A percentile compares a stretch with the other conserved stretches of the same genome.
Conservation (phyloP, 2,113 vertebrate genomes). For the Seriola dumerili region DNA sequence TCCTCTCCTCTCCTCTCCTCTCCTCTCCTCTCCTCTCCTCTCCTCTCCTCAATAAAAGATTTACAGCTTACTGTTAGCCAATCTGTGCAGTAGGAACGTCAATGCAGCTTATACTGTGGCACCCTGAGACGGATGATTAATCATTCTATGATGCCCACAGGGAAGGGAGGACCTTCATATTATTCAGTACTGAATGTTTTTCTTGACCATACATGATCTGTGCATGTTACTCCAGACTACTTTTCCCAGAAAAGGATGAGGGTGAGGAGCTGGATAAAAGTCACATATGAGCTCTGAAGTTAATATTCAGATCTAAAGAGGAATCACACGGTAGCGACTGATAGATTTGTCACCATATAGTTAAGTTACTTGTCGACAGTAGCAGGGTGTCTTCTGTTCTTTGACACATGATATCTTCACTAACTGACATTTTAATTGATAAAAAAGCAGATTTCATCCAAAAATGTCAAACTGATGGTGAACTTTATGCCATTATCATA, state of each 20-base stretch:
- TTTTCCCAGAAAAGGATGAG: background rate
- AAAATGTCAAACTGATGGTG: no score
- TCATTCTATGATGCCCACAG: conserved; percentile 6
- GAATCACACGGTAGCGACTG: background rate
- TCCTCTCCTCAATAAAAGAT: background rate
- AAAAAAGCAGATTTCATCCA: no score
- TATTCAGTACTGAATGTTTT: background rate
- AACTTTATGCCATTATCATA: no score
- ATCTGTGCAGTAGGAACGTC: background rate
- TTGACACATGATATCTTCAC: background rate
- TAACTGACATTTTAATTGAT: background rate
- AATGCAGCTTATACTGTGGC: background rate
- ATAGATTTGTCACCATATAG: background rate
- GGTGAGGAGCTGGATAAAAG: background rate
- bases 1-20: background rate
- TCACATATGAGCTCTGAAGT: background rate
- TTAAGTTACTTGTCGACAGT: background rate
- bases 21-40: background rate
- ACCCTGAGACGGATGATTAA: conserved; percentile 3
- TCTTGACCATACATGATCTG: background rate
- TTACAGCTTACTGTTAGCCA: background rate
- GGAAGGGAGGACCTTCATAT: conserved; percentile 11
- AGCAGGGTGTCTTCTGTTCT: conserved; percentile 2
- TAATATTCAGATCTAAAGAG: conserved; percentile 2
- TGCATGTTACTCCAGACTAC: background rate